A percentile compares a stretch with the other conserved stretches of the same genome.
These are phyloP conservation scores for Drosophila nigricruria DNA, from an alignment of 2,888 invertebrate species.

Conservation along the genomic window DNA sequence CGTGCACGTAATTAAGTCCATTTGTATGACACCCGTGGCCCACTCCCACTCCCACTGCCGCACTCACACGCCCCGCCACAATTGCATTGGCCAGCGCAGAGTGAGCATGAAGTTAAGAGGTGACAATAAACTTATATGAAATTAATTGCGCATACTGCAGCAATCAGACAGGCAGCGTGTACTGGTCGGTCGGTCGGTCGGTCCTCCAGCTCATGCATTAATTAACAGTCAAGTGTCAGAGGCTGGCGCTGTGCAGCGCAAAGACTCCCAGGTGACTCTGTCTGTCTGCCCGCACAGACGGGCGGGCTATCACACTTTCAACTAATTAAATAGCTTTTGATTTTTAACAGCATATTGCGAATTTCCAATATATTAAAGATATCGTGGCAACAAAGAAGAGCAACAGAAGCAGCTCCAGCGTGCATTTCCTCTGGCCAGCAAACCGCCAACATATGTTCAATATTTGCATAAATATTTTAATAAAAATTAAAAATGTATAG, in stretches of 20 bases:
- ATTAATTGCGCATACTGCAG: constrained; percentile 78
- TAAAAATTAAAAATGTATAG: constrained; percentile 80
- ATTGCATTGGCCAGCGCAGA: constrained; percentile 43
- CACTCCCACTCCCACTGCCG: constrained; percentile 15
- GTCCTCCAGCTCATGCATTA: constrained; percentile 73
- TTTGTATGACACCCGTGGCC: constrained; percentile 57
- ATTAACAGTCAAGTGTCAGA: constrained; percentile 79
- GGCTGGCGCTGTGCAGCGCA: constrained; percentile 27
- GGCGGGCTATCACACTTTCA: constrained; percentile 72
- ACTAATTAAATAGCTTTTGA: constrained; percentile 81
- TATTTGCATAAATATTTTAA: constrained; percentile 81
- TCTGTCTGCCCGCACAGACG: constrained; percentile 24
- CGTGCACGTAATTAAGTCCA: constrained; percentile 81
- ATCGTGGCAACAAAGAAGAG: constrained; percentile 19
- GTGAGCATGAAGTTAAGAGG: constrained; percentile 60
- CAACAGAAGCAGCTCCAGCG: constrained; percentile 16
- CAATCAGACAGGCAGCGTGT: constrained; percentile 31
- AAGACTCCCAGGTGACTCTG: constrained; percentile 25
- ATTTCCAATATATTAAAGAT: constrained; percentile 66
- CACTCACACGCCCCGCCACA: constrained; percentile 43
- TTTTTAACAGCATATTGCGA: constrained; percentile 56
- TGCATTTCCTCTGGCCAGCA: constrained; percentile 21
- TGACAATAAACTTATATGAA: constrained; percentile 81
- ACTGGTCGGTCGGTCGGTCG: constrained; percentile 28
- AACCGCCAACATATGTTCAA: constrained; percentile 73